Evolutionary conservation across 2,888 invertebrate species (phyloP).

Genomic region (Phalangium opilio): DNA sequence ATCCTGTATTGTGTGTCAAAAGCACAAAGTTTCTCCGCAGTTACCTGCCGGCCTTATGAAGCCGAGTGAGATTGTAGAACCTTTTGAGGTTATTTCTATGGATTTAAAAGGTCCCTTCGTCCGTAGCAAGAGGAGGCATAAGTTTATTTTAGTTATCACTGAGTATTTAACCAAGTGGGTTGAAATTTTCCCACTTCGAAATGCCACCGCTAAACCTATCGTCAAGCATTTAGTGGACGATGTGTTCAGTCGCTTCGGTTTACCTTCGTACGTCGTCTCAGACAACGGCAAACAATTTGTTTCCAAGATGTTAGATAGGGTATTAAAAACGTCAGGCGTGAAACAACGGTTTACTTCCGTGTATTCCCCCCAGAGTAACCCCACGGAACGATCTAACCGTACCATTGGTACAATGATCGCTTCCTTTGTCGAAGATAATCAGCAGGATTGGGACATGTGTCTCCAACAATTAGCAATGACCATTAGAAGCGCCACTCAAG

Average conservation of each 20-base stretch:
- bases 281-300: slow-evolving; percentile 3
- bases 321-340: background rate
- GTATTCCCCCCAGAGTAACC: slow-evolving; percentile 10
- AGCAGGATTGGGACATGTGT: slow-evolving; percentile 1
- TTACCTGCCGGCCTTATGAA: too few species aligned
- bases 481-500: slow-evolving; percentile 2
- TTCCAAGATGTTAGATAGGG: background rate
- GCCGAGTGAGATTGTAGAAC: too few species aligned
- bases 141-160: slow-evolving; percentile 2
- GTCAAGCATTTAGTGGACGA: background rate
- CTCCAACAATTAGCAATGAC: slow-evolving; percentile 4
- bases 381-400: slow-evolving; percentile 6
- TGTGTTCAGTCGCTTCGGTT: slow-evolving; percentile 6
- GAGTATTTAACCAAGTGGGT: slow-evolving; percentile 3
- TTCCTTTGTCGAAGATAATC: slow-evolving; percentile 3
- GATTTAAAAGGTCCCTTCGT: slow-evolving; percentile 5
- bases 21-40: too few species aligned
- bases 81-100: background rate
- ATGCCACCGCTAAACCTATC: slow-evolving; percentile 1
- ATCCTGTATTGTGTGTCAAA: too few species aligned
- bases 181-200: slow-evolving; percentile 3
- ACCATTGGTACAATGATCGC: slow-evolving; percentile 6
- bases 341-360: background rate
- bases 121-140: background rate
- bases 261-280: slow-evolving; percentile 4